Percentiles rank a stretch among this genome's conserved stretches.
Evolutionary conservation across 2,113 vertebrate species (phyloP).

Genomic region (Ptilonorhynchus violaceus): DNA sequence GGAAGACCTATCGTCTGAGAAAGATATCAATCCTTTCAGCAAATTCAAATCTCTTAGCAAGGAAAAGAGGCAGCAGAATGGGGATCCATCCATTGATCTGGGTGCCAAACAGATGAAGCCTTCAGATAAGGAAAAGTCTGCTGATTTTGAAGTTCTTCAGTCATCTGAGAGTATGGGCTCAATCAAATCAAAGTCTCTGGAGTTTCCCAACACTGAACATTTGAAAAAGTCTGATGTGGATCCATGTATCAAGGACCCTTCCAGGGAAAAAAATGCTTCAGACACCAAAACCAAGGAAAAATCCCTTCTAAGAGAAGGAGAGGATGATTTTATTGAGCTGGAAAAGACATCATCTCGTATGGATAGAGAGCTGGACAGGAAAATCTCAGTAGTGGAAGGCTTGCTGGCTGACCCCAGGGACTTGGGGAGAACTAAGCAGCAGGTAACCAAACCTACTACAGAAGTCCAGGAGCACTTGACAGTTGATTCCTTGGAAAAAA

Average conservation of each 20-base stretch:
- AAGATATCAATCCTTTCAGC: slow-evolving; percentile 93
- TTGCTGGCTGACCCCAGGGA: slow-evolving; percentile 31
- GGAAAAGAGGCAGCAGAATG: slow-evolving; percentile 79
- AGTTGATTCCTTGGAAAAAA: slow-evolving; percentile 45
- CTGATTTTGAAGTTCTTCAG: slow-evolving; percentile 47
- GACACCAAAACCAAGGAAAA: slow-evolving; percentile 72
- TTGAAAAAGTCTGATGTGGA: background rate
- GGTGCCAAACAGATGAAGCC: slow-evolving; percentile 10
- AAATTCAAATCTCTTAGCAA: slow-evolving; percentile 87
- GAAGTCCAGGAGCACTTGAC: slow-evolving; percentile 54
- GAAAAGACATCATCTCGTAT: slow-evolving; percentile 49
- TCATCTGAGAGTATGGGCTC: slow-evolving; percentile 23
- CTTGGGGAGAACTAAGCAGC: slow-evolving; percentile 43
- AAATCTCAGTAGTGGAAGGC: slow-evolving; percentile 41
- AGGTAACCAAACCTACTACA: slow-evolving; percentile 22
- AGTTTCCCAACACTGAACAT: background rate
- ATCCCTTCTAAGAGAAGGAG: slow-evolving; percentile 24
- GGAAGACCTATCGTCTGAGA: slow-evolving; percentile 95
- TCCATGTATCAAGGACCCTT: slow-evolving; percentile 10
- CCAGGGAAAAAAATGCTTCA: background rate
- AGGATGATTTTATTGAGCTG: slow-evolving; percentile 65
- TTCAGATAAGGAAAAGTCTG: slow-evolving; percentile 55
- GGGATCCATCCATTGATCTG: background rate
- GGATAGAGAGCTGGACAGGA: slow-evolving; percentile 34
- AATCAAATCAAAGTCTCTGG: slow-evolving; percentile 38